phyloP scores from a whole-genome alignment of 2,113 vertebrate genomes.

The Numida meleagris region DNA sequence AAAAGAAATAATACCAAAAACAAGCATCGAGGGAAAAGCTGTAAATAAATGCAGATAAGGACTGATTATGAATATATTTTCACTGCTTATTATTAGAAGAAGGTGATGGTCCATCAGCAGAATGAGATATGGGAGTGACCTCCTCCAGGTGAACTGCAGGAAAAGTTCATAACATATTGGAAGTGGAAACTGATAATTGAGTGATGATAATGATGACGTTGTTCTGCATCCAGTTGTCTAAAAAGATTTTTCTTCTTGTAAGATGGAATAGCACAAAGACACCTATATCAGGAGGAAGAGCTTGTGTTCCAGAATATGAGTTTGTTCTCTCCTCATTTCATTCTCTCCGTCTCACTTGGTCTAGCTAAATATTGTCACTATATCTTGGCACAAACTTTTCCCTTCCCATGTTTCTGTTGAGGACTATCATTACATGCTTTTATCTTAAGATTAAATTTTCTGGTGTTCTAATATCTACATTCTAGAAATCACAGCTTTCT shows the following conservation, averaged over 20 bases:
- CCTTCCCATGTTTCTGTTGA: background rate
- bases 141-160: background rate
- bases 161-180: background rate
- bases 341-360: background rate
- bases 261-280: background rate
- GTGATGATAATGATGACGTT: background rate
- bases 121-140: background rate
- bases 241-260: background rate
- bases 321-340: background rate
- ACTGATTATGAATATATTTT: background rate
- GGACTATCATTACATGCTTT: background rate
- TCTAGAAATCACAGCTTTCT: background rate
- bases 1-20: background rate
- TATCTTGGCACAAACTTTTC: background rate
- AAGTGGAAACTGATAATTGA: background rate
- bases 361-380: background rate
- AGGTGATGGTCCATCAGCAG: background rate
- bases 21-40: background rate
- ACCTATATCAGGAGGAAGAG: background rate
- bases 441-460: background rate
- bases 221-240: background rate
- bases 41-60: background rate
- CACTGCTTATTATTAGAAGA: background rate
- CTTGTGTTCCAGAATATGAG: background rate
- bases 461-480: background rate